A percentile compares a stretch with the other conserved stretches of the same genome.
Evolutionary conservation across 2,888 invertebrate species (phyloP).

Genomic region (Nezara viridula): DNA sequence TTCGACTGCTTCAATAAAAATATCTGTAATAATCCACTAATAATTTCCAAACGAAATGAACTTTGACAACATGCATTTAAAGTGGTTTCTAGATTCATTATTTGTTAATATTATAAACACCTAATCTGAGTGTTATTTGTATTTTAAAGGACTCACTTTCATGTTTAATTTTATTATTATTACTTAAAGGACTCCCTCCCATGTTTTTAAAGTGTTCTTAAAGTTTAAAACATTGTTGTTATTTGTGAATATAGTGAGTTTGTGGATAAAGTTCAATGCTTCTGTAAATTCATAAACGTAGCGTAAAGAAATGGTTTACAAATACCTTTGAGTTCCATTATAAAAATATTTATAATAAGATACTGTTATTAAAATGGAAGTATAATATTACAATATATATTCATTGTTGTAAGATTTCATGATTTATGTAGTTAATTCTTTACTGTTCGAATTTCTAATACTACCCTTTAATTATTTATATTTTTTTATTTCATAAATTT

Average conservation of each 20-base stretch:
- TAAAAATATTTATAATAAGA: background rate
- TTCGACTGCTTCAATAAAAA: background rate
- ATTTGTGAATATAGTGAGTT: background rate
- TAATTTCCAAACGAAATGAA: background rate
- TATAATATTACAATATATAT: background rate
- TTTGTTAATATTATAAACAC: background rate
- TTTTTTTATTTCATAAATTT: no score
- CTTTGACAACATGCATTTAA: background rate
- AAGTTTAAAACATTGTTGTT: background rate
- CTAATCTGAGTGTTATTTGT: background rate
- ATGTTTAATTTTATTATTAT: background rate
- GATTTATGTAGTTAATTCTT: no score
- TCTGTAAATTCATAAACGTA: slow-evolving; percentile 4
- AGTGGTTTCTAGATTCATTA: background rate
- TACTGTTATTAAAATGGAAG: background rate
- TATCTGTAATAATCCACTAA: background rate
- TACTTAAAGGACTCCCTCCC: background rate
- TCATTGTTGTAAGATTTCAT: background rate
- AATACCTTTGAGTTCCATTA: background rate
- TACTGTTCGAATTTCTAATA: no score
- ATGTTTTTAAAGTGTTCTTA: background rate
- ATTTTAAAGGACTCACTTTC: background rate
- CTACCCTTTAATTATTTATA: no score
- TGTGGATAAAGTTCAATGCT: background rate
- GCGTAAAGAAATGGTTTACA: background rate